Evolutionary conservation across 35 echinoderm and acorn worm species (phyloP).

Genomic region (Heliocidaris erythrogramma): DNA sequence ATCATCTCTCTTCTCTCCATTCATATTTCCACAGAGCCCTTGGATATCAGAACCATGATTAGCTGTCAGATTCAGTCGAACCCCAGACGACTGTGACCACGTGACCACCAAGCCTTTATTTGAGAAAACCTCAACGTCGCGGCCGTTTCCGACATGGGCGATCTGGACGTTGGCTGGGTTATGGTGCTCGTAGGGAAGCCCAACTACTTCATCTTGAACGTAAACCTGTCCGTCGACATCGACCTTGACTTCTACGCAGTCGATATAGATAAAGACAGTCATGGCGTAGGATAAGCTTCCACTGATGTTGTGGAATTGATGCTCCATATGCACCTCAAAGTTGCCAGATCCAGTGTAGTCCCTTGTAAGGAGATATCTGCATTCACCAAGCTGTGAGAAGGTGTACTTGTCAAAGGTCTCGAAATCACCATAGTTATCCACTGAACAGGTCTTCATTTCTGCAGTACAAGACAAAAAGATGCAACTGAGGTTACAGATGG

Average conservation of each 20-base stretch:
- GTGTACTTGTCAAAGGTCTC: slow-evolving; percentile 48
- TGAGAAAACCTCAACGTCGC: slow-evolving; percentile 35
- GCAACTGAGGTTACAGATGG: no score
- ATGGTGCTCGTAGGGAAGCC: slow-evolving; percentile 56
- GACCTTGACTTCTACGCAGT: slow-evolving; percentile 66
- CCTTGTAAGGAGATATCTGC: slow-evolving; percentile 60
- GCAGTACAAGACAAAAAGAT: background rate
- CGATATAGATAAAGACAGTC: slow-evolving; percentile 47
- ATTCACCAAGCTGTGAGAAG: slow-evolving; percentile 31
- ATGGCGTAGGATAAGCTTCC: background rate
- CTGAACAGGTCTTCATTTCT: slow-evolving; percentile 56
- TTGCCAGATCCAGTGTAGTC: slow-evolving; percentile 55
- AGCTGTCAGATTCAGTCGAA: slow-evolving; percentile 30
- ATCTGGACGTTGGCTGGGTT: slow-evolving; percentile 53
- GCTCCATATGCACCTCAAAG: slow-evolving; percentile 55
- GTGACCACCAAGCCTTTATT: slow-evolving; percentile 54
- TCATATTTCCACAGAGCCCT: slow-evolving; percentile 78
- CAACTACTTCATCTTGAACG: slow-evolving; percentile 52
- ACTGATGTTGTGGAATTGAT: background rate
- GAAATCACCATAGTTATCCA: background rate
- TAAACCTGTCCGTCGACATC: slow-evolving; percentile 53
- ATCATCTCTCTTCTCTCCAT: slow-evolving; percentile 55
- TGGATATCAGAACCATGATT: slow-evolving; percentile 32
- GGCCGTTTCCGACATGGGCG: background rate
- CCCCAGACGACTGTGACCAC: slow-evolving; percentile 47